Conservation (phyloP, 1,140 invertebrate genomes). For the Halictus rubicundus region DNA sequence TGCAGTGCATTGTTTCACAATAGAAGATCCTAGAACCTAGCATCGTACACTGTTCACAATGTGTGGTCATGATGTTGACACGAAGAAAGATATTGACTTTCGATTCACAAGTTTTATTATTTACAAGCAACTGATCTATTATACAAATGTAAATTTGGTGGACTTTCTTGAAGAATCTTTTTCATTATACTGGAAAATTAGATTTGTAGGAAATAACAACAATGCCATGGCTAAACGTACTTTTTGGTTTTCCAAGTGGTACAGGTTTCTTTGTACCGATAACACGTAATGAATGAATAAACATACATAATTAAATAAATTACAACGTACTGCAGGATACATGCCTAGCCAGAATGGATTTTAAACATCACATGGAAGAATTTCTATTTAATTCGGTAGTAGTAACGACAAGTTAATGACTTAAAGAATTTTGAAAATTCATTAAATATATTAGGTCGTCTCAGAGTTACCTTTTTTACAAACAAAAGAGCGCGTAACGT, state of each 20-base stretch:
- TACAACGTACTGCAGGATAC: slow-evolving; percentile 30
- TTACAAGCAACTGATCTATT: slow-evolving; percentile 43
- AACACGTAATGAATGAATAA: slow-evolving; percentile 26
- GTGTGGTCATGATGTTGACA: slow-evolving; percentile 31
- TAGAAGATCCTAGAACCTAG: slow-evolving; percentile 22
- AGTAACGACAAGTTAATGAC: neutral
- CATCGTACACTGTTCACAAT: slow-evolving; percentile 1
- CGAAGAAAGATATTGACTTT: slow-evolving; percentile 30
- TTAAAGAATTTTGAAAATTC: neutral
- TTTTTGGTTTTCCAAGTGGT: slow-evolving; percentile 12
- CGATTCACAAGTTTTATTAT: slow-evolving; percentile 48
- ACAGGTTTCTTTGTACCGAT: slow-evolving; percentile 5
- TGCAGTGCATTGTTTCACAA: slow-evolving; percentile 24
- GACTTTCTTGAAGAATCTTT: slow-evolving; percentile 21
- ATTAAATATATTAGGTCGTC: neutral
- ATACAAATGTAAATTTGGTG: slow-evolving; percentile 43
- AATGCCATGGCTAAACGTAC: slow-evolving; percentile 24
- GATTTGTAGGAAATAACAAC: slow-evolving; percentile 21
- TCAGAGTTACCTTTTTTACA: neutral
- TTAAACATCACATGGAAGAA: slow-evolving; percentile 5
- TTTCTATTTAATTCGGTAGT: slow-evolving; percentile 26
- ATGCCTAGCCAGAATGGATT: slow-evolving; percentile 20
- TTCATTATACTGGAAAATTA: slow-evolving; percentile 17
- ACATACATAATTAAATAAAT: slow-evolving; percentile 45
- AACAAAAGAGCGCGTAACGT: neutral